phyloP scores from a whole-genome alignment of 2,888 invertebrate genomes.

The Drosophila antonietae region DNA sequence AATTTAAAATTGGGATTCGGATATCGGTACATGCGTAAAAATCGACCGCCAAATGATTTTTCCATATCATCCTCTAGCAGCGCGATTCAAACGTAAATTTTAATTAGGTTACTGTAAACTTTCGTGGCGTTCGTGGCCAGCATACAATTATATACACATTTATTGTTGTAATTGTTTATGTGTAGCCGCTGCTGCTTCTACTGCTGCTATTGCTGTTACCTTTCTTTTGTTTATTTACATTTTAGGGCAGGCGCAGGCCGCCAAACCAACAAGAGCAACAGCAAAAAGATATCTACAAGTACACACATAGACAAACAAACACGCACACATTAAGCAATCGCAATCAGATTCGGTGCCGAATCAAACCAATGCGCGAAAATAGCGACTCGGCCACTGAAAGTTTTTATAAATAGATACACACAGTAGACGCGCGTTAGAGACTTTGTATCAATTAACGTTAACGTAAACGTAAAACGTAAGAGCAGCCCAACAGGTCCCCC shows the following conservation, averaged over 20 bases:
- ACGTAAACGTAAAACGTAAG: conserved; percentile 62
- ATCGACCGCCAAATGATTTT: conserved; percentile 74
- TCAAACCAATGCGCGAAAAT: conserved; percentile 75
- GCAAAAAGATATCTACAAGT: conserved; percentile 31
- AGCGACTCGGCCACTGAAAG: conserved; percentile 53
- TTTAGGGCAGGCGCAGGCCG: conserved; percentile 68
- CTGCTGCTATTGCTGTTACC: conserved; percentile 31
- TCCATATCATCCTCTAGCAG: conserved; percentile 32
- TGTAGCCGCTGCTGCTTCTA: conserved; percentile 38
- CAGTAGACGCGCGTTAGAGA: conserved; percentile 59
- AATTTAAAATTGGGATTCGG: conserved; percentile 61
- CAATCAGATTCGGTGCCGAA: conserved; percentile 60
- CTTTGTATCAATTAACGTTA: conserved; percentile 76
- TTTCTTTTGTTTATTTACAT: conserved; percentile 75
- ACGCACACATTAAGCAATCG: conserved; percentile 60
- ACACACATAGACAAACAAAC: not conserved
- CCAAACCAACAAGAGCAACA: conserved; percentile 40
- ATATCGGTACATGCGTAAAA: conserved; percentile 67
- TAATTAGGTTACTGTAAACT: conserved; percentile 67
- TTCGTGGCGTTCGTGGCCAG: conserved; percentile 47
- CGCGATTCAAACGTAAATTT: conserved; percentile 47
- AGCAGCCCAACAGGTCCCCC: conserved; percentile 40
- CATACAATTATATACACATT: conserved; percentile 67
- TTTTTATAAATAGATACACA: conserved; percentile 56
- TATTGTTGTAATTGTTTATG: conserved; percentile 74